A percentile compares a stretch with the other conserved stretches of the same genome.
Conservation (phyloP, 1,140 invertebrate genomes). For the Diachasma alloeum region DNA sequence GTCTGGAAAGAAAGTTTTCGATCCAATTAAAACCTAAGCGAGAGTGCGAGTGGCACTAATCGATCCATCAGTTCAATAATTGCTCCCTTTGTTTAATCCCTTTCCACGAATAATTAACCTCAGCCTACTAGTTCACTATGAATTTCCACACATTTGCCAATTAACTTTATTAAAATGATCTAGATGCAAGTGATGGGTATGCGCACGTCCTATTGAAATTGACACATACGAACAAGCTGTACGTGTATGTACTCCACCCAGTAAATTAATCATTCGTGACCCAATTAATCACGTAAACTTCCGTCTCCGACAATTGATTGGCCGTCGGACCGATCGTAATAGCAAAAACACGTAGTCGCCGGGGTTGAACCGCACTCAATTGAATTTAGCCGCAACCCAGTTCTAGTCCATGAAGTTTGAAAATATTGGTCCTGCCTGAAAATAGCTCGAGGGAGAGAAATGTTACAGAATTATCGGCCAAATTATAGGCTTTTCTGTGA, state of each 20-base stretch:
- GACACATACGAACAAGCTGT: conserved; percentile 11
- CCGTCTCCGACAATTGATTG: conserved; percentile 34
- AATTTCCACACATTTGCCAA: too few relatives aligned
- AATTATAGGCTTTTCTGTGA: background rate
- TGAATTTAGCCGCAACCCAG: background rate
- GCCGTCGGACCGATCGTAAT: conserved; percentile 32
- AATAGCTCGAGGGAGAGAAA: background rate
- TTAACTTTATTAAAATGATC: background rate
- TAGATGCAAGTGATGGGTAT: background rate
- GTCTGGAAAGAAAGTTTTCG: background rate
- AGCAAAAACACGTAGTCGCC: conserved; percentile 19
- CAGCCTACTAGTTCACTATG: too few relatives aligned
- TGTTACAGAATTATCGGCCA: background rate
- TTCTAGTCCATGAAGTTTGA: background rate
- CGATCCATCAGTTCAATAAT: background rate
- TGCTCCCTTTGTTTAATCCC: background rate
- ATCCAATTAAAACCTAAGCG: background rate
- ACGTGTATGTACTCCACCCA: background rate
- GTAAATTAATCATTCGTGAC: conserved; percentile 32
- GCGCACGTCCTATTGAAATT: conserved; percentile 8
- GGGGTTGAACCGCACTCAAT: conserved; percentile 13
- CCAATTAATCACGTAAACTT: conserved; percentile 38
- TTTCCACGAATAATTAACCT: too few relatives aligned
- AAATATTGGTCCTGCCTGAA: too few relatives aligned
- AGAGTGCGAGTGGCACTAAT: background rate